These are phyloP conservation scores for Propithecus perrieri DNA, from an alignment of 2,797 vertebrate genomes.

Conservation along the genomic window DNA sequence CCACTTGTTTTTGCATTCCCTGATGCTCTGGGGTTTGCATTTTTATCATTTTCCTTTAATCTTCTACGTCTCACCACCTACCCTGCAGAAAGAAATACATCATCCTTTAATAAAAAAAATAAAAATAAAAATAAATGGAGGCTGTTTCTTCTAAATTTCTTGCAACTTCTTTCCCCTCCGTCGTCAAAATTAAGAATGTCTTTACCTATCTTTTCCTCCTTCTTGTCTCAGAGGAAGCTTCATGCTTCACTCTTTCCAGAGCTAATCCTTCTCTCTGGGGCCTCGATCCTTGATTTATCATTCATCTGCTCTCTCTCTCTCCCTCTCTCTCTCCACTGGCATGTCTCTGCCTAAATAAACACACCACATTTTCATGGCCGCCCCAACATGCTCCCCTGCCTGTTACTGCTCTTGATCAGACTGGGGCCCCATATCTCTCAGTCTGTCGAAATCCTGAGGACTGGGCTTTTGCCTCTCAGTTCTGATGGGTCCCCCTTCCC, in stretches of 20 bases:
- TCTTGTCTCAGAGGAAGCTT: not conserved
- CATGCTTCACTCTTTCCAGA: not conserved
- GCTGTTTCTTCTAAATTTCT: not conserved
- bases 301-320: not conserved
- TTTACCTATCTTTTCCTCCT: not conserved
- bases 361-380: not conserved
- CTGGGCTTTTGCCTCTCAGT: not conserved
- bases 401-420: not conserved
- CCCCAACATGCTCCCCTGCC: not conserved
- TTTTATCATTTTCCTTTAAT: conserved; percentile 8
- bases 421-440: not conserved
- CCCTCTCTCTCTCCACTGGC: not conserved
- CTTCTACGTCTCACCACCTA: not conserved
- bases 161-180: not conserved
- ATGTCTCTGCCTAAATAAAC: not conserved
- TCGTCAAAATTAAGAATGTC: not conserved
- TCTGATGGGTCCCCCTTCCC: not conserved
- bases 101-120: not conserved
- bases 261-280: not conserved
- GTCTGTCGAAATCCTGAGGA: not conserved
- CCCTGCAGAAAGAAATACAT: not conserved
- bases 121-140: not conserved
- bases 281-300: not conserved
- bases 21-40: not conserved
- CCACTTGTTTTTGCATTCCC: not conserved